These are phyloP conservation scores for Papilio polytes DNA, from an alignment of 1,140 invertebrate genomes.

Conservation along the genomic window DNA sequence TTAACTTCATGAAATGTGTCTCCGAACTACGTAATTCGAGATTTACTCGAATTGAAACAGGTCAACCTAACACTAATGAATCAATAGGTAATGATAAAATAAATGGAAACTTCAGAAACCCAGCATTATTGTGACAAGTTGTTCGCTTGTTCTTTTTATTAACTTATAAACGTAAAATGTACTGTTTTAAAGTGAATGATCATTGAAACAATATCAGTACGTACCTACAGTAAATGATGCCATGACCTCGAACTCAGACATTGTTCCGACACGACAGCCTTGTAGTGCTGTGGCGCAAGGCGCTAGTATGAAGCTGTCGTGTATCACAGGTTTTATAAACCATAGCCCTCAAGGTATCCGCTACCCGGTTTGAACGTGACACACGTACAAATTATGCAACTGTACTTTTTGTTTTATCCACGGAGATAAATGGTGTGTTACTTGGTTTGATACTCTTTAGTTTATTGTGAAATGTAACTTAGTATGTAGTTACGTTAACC, in stretches of 20 bases:
- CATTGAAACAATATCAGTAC: not conserved
- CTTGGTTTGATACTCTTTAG: not conserved
- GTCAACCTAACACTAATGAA: no score
- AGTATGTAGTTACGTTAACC: not conserved
- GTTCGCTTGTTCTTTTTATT: not conserved
- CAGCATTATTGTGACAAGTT: not conserved
- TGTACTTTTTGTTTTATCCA: constrained; percentile 18
- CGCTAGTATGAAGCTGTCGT: not conserved
- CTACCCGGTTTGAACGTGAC: not conserved
- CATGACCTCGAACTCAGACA: constrained; percentile 28
- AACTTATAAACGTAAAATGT: not conserved
- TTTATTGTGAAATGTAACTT: not conserved
- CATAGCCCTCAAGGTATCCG: not conserved
- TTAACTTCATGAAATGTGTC: no score
- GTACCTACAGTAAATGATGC: not conserved
- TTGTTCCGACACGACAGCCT: constrained; percentile 30
- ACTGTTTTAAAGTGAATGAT: not conserved
- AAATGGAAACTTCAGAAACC: no score
- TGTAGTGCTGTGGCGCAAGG: not conserved
- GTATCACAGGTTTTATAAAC: constrained; percentile 20
- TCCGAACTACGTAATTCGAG: no score
- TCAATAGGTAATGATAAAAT: no score
- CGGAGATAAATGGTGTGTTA: not conserved
- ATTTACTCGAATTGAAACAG: no score
- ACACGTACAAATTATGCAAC: not conserved